These are phyloP conservation scores for Eidolon helvum DNA, from an alignment of 2,113 vertebrate species.

Conservation along the genomic window DNA sequence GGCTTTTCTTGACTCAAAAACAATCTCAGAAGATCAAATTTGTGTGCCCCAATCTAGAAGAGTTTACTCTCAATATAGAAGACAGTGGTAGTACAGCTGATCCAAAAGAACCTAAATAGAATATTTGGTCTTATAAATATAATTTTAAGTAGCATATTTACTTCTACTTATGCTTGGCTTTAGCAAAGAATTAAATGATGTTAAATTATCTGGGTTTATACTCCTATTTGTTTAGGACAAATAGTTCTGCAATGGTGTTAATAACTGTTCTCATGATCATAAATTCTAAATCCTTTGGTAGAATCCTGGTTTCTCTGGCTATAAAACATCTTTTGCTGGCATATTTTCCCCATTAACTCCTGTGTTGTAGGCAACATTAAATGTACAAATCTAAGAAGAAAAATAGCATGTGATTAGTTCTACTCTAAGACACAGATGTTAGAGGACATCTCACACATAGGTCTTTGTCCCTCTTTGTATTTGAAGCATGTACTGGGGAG, in stretches of 20 bases:
- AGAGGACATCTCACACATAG: accelerated
- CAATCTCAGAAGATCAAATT: neutral
- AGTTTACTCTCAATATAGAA: neutral
- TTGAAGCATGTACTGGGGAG: neutral
- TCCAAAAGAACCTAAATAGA: neutral
- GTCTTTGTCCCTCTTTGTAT: neutral
- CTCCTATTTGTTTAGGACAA: neutral
- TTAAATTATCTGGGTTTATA: neutral
- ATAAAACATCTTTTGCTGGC: neutral
- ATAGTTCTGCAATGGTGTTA: neutral
- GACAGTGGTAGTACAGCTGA: accelerated
- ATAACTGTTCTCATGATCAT: neutral
- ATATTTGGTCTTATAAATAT: neutral
- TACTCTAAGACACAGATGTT: neutral
- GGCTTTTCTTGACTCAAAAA: neutral
- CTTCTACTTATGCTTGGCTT: neutral
- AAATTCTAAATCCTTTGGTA: neutral
- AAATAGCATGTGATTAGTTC: neutral
- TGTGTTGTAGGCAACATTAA: neutral
- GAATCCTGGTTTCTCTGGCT: neutral
- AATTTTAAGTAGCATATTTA: neutral
- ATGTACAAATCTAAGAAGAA: neutral
- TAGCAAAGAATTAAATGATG: neutral
- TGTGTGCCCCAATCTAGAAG: neutral
- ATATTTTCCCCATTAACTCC: neutral